A percentile compares a stretch with the other conserved stretches of the same genome.
Conservation (phyloP, 2,888 invertebrate species). For the Eupithecia inturbata region DNA sequence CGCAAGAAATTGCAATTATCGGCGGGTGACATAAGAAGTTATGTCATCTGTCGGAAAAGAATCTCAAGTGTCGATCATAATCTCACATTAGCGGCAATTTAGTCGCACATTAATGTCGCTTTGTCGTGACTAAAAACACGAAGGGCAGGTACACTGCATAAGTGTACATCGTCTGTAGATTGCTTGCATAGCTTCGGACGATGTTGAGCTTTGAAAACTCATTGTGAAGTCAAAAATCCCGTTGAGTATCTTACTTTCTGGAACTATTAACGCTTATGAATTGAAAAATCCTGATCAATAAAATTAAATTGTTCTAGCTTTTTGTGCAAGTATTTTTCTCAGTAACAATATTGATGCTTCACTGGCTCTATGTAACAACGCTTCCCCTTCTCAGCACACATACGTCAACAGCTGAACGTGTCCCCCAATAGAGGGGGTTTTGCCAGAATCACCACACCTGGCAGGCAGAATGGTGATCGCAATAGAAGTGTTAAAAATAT, state of each 20-base stretch:
- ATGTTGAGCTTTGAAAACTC: neutral
- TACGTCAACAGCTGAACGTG: too few relatives aligned
- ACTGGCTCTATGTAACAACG: too few relatives aligned
- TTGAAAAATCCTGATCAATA: slow-evolving; percentile 4
- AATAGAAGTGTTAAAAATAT: too few relatives aligned
- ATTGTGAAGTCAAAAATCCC: neutral
- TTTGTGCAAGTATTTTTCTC: neutral
- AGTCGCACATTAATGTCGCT: slow-evolving; percentile 62
- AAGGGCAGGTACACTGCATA: slow-evolving; percentile 54
- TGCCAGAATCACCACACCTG: too few relatives aligned
- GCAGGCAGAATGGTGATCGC: too few relatives aligned
- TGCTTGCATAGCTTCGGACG: neutral
- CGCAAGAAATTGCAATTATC: slow-evolving; percentile 36
- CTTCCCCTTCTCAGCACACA: too few relatives aligned
- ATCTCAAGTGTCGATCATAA: slow-evolving; percentile 41
- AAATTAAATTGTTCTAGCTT: neutral
- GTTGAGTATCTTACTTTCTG: slow-evolving; percentile 1
- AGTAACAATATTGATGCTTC: neutral
- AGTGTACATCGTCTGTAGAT: slow-evolving; percentile 63
- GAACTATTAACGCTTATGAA: slow-evolving; percentile 4
- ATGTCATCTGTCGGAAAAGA: slow-evolving; percentile 32
- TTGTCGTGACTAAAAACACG: slow-evolving; percentile 69
- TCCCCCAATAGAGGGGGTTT: too few relatives aligned
- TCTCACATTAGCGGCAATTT: slow-evolving; percentile 40
- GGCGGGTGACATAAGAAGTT: slow-evolving; percentile 41